Evolutionary conservation across 2,113 vertebrate genomes (phyloP).

Genomic region (Dasypus novemcinctus): DNA sequence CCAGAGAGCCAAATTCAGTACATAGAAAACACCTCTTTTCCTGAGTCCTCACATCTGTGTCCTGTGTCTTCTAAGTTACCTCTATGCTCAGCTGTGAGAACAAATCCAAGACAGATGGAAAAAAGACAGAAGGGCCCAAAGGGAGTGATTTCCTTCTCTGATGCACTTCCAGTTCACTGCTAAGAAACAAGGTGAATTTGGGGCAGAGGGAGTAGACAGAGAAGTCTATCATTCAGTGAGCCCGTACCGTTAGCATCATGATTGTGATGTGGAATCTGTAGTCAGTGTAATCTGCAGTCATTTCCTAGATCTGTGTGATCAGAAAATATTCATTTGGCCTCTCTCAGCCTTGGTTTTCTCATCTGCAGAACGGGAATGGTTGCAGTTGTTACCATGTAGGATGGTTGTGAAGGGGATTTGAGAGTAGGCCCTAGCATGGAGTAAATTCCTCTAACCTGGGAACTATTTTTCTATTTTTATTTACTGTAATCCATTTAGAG

Average conservation of each 20-base stretch:
- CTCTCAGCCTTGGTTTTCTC: background rate
- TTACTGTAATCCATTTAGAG: conserved; percentile 25
- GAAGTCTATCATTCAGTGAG: rapidly evolving
- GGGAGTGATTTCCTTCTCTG: background rate
- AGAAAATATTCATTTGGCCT: background rate
- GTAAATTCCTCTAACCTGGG: background rate
- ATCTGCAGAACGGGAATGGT: background rate
- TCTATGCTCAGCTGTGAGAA: background rate
- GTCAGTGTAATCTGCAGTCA: rapidly evolving
- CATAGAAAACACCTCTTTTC: background rate
- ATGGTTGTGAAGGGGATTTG: background rate
- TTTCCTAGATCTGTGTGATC: background rate
- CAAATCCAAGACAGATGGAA: background rate
- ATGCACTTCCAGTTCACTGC: background rate
- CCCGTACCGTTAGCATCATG: rapidly evolving
- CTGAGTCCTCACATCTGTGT: background rate
- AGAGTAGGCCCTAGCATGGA: background rate
- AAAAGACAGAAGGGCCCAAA: background rate
- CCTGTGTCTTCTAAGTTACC: background rate
- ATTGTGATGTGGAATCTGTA: rapidly evolving
- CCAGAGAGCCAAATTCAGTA: background rate
- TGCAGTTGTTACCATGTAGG: rapidly evolving
- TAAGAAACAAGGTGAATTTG: background rate
- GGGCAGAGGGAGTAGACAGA: rapidly evolving
- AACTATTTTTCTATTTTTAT: background rate